Base-by-base conservation (phyloP, 2,113 vertebrate species). In the Pachyramphus minor region DNA sequence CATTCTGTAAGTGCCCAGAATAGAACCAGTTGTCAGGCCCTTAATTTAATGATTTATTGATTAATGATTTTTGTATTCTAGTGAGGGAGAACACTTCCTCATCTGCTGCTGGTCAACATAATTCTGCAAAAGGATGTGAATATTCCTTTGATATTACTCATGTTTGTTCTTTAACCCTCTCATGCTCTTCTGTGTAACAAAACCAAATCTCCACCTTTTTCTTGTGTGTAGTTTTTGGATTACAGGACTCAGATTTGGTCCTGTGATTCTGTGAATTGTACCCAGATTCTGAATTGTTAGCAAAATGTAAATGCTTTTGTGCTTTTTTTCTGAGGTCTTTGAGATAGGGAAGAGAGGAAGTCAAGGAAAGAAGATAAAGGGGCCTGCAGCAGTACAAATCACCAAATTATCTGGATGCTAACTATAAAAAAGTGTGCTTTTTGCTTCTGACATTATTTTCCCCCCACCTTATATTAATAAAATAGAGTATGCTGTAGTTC, bases 41-140 rank as follows among this genome's bases (percentile, higher is more conserved):
- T 63, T 93, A 95, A 95, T 95, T 69, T 94, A 93, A 84, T 94
- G 87, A 95, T 95, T 90, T 96, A 93, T 90, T 90, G 90, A 90
- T 93, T 86, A 84, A 93, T 86, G 56, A 31, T 68, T 90, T 96
- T 74, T 95, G 64, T 88, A 67, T 95, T 93, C 90, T 71, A 50
- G 55, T 78, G 80, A 81, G 56, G 35, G 47, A 77, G 83, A 64
- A 59, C 20, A 16, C 76, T 92, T 96, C 62, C 85, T 94, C 35
- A 58, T 84, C 56, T 84, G 60, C 83, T 74, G 27, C 91, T 89
- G 80, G 95, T 75, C 86, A 89, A 71, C 42, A 12, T 71, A 86
- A 74, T 90, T 86, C 64, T 74, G 52, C 27, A 86, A 81, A 84
- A 90, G 44, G 39, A 74, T 93, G 73, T 71, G 76, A 78, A 67